Evolutionary conservation across 2,113 vertebrate species (phyloP).

Genomic region (Emberiza fucata): DNA sequence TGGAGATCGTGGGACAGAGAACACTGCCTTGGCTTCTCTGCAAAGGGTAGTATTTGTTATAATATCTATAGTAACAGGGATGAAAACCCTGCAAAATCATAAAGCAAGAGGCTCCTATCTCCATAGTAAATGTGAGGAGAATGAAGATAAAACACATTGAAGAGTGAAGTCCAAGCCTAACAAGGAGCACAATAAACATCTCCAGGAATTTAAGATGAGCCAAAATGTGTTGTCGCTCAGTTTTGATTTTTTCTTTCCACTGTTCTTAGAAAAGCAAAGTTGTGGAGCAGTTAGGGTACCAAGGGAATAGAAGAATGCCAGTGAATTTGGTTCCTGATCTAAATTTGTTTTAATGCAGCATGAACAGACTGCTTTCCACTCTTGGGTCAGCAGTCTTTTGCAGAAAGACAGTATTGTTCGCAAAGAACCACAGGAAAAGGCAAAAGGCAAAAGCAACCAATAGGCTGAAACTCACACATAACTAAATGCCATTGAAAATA

Average conservation of each 20-base stretch:
- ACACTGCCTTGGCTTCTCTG: not conserved
- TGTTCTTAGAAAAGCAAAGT: slow-evolving; percentile 75
- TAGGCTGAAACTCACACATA: not conserved
- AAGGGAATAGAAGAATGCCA: slow-evolving; percentile 76
- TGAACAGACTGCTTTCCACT: slow-evolving; percentile 70
- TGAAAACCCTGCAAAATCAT: not conserved
- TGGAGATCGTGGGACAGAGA: not conserved
- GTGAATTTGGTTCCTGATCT: slow-evolving; percentile 68
- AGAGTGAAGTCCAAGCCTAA: not conserved
- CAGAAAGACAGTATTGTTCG: slow-evolving; percentile 59
- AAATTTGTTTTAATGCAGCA: slow-evolving; percentile 68
- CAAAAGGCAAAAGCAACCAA: slow-evolving; percentile 60
- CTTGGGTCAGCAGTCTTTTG: slow-evolving; percentile 59
- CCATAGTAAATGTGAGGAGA: not conserved
- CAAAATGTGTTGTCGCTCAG: slow-evolving; percentile 25
- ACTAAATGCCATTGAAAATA: slow-evolving; percentile 28
- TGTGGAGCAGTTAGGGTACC: slow-evolving; percentile 65
- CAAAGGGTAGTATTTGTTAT: not conserved
- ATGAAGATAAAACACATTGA: not conserved
- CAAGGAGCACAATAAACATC: slow-evolving; percentile 26
- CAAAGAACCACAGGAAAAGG: slow-evolving; percentile 56
- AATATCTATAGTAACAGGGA: not conserved
- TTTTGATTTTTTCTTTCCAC: slow-evolving; percentile 57
- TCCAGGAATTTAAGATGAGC: slow-evolving; percentile 56
- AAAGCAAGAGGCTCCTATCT: not conserved